phyloP scores from a whole-genome alignment of 2,797 vertebrate genomes.

The Apogon talboti region DNA sequence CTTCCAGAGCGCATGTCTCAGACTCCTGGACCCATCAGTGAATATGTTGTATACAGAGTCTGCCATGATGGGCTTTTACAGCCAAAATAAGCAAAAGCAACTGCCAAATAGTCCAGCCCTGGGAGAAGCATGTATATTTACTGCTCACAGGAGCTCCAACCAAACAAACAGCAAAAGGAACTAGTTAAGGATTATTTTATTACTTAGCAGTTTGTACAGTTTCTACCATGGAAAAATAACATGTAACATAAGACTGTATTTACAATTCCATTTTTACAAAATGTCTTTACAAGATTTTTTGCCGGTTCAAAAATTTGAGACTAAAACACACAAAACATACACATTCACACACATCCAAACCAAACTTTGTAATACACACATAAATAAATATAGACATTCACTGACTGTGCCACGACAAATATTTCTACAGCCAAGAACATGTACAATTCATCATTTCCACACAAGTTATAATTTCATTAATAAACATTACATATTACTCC shows the following conservation, averaged over 20 bases:
- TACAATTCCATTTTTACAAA: conserved; percentile 95
- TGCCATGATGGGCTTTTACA: conserved; percentile 50
- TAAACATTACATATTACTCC: conserved; percentile 84
- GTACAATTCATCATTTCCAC: conserved; percentile 82
- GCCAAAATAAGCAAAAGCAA: conserved; percentile 78
- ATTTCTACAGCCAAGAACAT: conserved; percentile 89
- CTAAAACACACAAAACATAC: conserved; percentile 79
- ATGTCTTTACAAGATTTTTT: conserved; percentile 90
- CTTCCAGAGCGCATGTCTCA: conserved; percentile 60
- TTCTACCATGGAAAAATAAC: conserved; percentile 90
- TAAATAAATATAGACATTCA: conserved; percentile 97
- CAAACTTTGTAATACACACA: conserved; percentile 89
- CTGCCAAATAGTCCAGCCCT: conserved; percentile 64
- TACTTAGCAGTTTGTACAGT: conserved; percentile 94
- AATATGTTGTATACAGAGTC: conserved; percentile 56
- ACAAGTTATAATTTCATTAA: conserved; percentile 87
- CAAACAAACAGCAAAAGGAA: conserved; percentile 64
- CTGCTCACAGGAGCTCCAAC: conserved; percentile 56
- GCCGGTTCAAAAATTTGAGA: conserved; percentile 80
- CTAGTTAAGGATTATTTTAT: conserved; percentile 90
- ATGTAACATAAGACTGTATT: conserved; percentile 91
- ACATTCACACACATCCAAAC: conserved; percentile 85
- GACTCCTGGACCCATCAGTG: conserved; percentile 63
- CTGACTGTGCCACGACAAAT: conserved; percentile 85
- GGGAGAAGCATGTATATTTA: conserved; percentile 62